Conservation (phyloP, 2,888 invertebrate species). For the Tachystola acroxantha region DNA sequence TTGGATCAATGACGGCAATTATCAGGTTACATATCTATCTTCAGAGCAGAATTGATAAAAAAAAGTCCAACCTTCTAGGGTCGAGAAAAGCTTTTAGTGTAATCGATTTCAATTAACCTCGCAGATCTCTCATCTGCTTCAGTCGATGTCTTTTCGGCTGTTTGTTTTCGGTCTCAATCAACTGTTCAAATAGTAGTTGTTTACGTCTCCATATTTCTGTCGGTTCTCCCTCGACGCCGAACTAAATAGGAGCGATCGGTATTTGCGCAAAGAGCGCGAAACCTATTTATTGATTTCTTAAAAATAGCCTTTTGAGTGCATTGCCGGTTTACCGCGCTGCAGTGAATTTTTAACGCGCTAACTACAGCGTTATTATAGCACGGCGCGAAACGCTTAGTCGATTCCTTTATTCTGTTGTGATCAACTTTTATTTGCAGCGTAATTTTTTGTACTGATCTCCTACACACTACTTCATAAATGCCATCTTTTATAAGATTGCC, state of each 20-base stretch:
- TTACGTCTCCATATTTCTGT: conserved; percentile 14
- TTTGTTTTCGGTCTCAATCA: conserved; percentile 20
- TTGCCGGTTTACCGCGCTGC: conserved; percentile 15
- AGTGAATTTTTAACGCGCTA: conserved; percentile 17
- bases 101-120: not conserved
- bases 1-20: too few species aligned
- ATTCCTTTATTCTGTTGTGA: too few species aligned
- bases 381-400: not conserved
- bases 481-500: too few species aligned
- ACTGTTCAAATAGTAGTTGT: conserved; percentile 20
- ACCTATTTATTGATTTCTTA: conserved; percentile 41
- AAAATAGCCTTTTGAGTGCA: conserved; percentile 35
- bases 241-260: conserved; percentile 22
- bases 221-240: conserved; percentile 21
- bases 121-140: not conserved
- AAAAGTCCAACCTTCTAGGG: too few species aligned
- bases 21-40: too few species aligned
- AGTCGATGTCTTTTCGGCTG: conserved; percentile 10
- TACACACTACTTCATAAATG: too few species aligned
- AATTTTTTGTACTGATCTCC: too few species aligned
- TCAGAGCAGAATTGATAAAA: too few species aligned
- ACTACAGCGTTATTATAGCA: not conserved
- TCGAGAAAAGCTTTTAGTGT: too few species aligned
- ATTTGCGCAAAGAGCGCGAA: conserved; percentile 20
- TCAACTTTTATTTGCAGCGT: too few species aligned